phyloP scores from a whole-genome alignment of 1,140 invertebrate genomes.

The Sycophila sp. region DNA sequence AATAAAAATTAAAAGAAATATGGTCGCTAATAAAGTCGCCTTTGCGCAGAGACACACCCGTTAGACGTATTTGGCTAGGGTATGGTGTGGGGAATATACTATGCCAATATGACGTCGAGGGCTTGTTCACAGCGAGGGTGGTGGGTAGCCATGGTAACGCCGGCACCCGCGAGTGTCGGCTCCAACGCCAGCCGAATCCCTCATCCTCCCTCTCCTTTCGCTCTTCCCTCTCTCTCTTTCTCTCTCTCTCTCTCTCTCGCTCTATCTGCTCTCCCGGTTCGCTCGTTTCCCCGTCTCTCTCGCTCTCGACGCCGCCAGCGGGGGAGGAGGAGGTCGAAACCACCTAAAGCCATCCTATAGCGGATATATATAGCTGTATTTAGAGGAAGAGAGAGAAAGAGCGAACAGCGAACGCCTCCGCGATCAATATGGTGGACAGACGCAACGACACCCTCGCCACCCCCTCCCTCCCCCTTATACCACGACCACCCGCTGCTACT shows the following conservation, averaged over 20 bases:
- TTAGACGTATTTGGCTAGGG: constrained; percentile 63
- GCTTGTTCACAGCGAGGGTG: constrained; percentile 67
- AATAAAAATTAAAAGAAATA: constrained; percentile 3
- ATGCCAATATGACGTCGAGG: constrained; percentile 67
- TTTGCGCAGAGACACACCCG: constrained; percentile 53
- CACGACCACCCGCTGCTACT: not conserved
- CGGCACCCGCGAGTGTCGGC: constrained; percentile 73
- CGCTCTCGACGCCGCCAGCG: too few relatives aligned
- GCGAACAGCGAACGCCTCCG: constrained; percentile 47
- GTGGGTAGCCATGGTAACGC: constrained; percentile 71
- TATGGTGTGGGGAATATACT: constrained; percentile 64
- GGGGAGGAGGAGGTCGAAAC: constrained; percentile 54
- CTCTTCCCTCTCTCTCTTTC: constrained; percentile 32
- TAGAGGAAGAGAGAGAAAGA: not conserved
- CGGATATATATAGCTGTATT: not conserved
- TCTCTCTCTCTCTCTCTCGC: constrained; percentile 36
- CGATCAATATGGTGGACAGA: constrained; percentile 68
- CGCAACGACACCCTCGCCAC: constrained; percentile 54
- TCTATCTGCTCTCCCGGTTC: constrained; percentile 35
- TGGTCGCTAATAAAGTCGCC: constrained; percentile 30
- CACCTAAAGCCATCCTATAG: constrained; percentile 59
- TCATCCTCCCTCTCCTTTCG: constrained; percentile 43
- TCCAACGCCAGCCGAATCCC: constrained; percentile 67
- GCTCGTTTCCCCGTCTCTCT: not conserved
- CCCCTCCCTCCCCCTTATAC: not conserved